These are phyloP conservation scores for Xiphophorus hellerii DNA, from an alignment of 2,113 vertebrate genomes.

Conservation along the genomic window DNA sequence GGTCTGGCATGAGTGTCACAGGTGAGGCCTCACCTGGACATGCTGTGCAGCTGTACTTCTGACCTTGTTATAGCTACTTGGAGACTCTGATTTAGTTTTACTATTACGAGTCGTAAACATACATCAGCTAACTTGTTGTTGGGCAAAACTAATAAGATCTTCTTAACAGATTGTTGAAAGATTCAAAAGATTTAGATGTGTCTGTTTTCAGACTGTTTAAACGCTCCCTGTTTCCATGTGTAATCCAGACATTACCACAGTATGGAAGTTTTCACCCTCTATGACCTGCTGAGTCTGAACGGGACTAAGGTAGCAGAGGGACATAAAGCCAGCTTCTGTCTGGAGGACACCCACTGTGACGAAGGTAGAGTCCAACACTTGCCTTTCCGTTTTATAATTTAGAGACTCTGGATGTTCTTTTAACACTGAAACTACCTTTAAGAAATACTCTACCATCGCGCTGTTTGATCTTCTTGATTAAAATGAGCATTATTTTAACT, in stretches of 20 bases:
- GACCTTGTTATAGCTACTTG: too few species aligned
- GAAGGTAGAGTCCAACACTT: slow-evolving; percentile 79
- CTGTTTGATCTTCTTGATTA: too few species aligned
- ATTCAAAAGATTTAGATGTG: background rate
- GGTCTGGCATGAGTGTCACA: slow-evolving; percentile 97
- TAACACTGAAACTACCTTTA: too few species aligned
- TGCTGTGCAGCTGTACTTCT: too few species aligned
- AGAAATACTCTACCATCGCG: too few species aligned
- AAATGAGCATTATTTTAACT: too few species aligned
- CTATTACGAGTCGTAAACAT: too few species aligned
- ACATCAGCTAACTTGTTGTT: background rate
- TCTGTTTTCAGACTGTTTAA: background rate
- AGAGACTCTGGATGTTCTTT: too few species aligned
- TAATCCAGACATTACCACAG: slow-evolving; percentile 94
- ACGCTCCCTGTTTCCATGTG: slow-evolving; percentile 8
- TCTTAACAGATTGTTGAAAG: too few species aligned
- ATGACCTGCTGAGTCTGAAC: slow-evolving; percentile 89
- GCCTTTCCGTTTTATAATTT: background rate
- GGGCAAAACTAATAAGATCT: background rate
- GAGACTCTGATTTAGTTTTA: too few species aligned
- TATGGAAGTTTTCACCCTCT: slow-evolving; percentile 98
- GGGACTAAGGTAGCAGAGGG: slow-evolving; percentile 95
- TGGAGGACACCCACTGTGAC: slow-evolving; percentile 92
- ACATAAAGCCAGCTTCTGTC: slow-evolving; percentile 97
- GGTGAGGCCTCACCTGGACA: slow-evolving; percentile 70